Evolutionary conservation across 2,888 invertebrate species (phyloP), one percentile per base, ranked within the genome.

Genomic region (Sinodicranocentrus sp.): DNA sequence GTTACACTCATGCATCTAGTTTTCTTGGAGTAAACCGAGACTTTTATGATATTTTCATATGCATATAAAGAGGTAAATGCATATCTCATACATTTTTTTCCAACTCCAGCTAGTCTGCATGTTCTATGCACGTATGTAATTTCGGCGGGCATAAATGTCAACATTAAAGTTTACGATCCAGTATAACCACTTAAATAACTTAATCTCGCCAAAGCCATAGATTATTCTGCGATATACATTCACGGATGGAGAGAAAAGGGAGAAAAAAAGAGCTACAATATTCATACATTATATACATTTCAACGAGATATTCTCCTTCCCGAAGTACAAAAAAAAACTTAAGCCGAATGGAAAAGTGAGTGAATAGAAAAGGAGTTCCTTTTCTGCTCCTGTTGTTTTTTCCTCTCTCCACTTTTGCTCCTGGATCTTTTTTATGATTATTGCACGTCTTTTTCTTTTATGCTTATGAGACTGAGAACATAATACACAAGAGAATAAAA

Each of bases 111-210:
- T 59, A 75, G 76, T 23, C 61, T 79, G 79, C 79, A 72, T 80
- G 80, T 80, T 80, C 52, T 72, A 65, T 80, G 80, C 72, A 80
- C 72, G 80, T 80, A 80, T 80, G 71, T 80, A 80, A 80, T 80
- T 80, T 80, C 80, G 72, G 71, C 65, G 80, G 80, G 80, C 80
- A 80, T 80, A 80, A 82, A 82, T 70, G 77, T 85, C 84, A 84
- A 78, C 86, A 86, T 86, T 83, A 84, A 86, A 86, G 79, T 86
- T 86, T 86, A 86, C 82, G 86, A 86, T 73, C 83, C 79, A 84
- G 86, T 75, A 82, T 84, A 85, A 85, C 85, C 80, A 84, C 85
- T 85, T 84, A 85, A 85, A 85, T 85, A 84, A 82, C 84, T 85
- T 82, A 84, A 85, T 85, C 83, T 82, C 57, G 72, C 63, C 54